Evolutionary conservation across 2,888 invertebrate genomes (phyloP), one percentile per base, ranked within the genome.

Genomic region (Hedya salicella): DNA sequence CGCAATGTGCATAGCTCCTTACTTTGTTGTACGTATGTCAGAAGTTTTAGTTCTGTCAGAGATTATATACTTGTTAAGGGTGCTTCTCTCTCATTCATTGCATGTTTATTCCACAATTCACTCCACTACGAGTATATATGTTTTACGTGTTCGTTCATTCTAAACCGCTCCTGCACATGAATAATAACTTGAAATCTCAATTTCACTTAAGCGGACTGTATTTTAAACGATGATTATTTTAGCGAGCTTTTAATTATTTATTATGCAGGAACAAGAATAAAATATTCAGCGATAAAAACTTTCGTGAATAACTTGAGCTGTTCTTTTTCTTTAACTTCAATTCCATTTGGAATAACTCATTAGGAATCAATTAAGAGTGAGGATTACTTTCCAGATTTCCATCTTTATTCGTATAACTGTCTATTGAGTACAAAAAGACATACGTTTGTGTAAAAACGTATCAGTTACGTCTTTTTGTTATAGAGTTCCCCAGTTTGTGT

Each of bases 321-420:
- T 19, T 39, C 57, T 52, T 54, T 50, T 39, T 44, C 40, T 53
- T 60, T 32, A 36, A 64, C 46, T 54, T 61, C 40, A 53, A 54
- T 66, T 60, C 53, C 21, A 60, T 65, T 60, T 40, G 39, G 48
- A 61, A 36, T 57, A 3, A 52, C 53, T 61, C 48, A 66, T 66
- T 60, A 61, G 54, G 60, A 60, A 49, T 48, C 30, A 61, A 66
- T 66, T 66, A 61, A 53, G 14, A 16, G 11, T 9, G 17, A 44
- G 44, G 32, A 30, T 46, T 46, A n/a, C 46, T 57, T 57, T 54
- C 25, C 25, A 9, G 4, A 46, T 57, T 44, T 48, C 21, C 17
- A 25, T 17, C 2, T 44, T 44, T 9, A 3, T 11, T 11, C 9
- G 44, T 16, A 44, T 36, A 11, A 9, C 1, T 25, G 6, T 25